phyloP scores from a whole-genome alignment of 2,113 vertebrate genomes.

The Paracyprichromis sp. region DNA sequence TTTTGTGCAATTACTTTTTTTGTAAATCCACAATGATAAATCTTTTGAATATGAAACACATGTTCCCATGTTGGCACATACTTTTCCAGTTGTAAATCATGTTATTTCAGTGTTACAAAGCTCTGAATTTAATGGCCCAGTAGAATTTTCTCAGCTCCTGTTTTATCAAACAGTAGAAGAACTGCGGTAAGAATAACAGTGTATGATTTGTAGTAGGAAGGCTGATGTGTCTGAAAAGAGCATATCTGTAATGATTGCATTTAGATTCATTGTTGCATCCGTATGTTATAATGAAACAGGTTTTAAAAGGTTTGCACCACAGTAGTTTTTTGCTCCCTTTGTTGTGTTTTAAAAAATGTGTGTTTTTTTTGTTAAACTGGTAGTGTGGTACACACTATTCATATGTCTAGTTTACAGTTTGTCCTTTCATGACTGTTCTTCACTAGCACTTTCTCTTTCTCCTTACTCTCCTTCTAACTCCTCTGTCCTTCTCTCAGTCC shows the following conservation, averaged over 20 bases:
- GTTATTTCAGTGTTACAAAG: neutral
- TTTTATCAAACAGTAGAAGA: conserved; percentile 24
- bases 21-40: neutral
- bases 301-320: conserved; percentile 1
- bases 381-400: conserved; percentile 63
- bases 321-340: neutral
- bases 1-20: neutral
- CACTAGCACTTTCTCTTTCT: conserved; percentile 71
- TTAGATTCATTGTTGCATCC: conserved; percentile 39
- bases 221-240: conserved; percentile 13
- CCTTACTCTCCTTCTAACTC: conserved; percentile 22
- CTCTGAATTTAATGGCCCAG: neutral
- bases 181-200: conserved; percentile 39
- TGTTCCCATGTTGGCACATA: neutral
- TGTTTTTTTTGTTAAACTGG: conserved; percentile 33
- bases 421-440: conserved; percentile 51
- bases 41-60: neutral
- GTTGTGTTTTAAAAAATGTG: conserved; percentile 56
- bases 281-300: conserved; percentile 23
- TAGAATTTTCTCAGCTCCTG: neutral
- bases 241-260: conserved; percentile 50
- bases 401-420: conserved; percentile 13
- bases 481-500: conserved; percentile 47
- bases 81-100: neutral
- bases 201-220: conserved; percentile 55